Conservation (phyloP, 2,888 invertebrate genomes). For the Ophioninae sp. region DNA sequence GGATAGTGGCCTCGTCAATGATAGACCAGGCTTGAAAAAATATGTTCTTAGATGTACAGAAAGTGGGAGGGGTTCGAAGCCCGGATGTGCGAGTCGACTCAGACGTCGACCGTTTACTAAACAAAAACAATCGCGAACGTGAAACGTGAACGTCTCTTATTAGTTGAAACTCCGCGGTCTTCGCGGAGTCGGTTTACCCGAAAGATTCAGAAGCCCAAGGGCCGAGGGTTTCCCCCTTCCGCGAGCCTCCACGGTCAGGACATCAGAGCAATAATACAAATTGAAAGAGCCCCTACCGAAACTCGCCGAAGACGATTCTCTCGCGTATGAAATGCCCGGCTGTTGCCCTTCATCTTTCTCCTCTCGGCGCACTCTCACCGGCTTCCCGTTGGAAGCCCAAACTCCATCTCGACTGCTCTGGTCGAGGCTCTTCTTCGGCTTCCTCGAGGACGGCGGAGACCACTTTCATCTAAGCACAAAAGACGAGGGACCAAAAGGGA, state of each 20-base stretch:
- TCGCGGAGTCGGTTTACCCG: slow-evolving; percentile 58
- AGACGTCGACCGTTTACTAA: slow-evolving; percentile 64
- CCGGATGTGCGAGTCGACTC: slow-evolving; percentile 44
- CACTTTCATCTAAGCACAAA: slow-evolving; percentile 65
- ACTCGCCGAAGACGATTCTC: slow-evolving; percentile 43
- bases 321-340: neutral
- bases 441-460: slow-evolving; percentile 53
- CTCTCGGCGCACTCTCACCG: neutral
- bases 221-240: slow-evolving; percentile 9
- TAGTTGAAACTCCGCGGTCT: slow-evolving; percentile 67
- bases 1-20: neutral
- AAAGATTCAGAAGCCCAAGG: slow-evolving; percentile 51
- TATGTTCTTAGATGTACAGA: neutral
- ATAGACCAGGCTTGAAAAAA: neutral
- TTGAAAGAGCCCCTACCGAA: slow-evolving; percentile 70
- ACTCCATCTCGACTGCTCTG: slow-evolving; percentile 3
- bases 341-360: neutral
- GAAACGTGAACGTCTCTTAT: slow-evolving; percentile 71
- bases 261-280: slow-evolving; percentile 71
- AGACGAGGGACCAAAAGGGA: slow-evolving; percentile 47
- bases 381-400: slow-evolving; percentile 6
- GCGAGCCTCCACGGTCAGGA: neutral
- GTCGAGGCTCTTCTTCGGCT: slow-evolving; percentile 48
- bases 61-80: slow-evolving; percentile 34
- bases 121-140: slow-evolving; percentile 58